Evolutionary conservation across 2,797 vertebrate species (phyloP), one percentile per base, ranked within the genome.

Genomic region (Euthynnus affinis): DNA sequence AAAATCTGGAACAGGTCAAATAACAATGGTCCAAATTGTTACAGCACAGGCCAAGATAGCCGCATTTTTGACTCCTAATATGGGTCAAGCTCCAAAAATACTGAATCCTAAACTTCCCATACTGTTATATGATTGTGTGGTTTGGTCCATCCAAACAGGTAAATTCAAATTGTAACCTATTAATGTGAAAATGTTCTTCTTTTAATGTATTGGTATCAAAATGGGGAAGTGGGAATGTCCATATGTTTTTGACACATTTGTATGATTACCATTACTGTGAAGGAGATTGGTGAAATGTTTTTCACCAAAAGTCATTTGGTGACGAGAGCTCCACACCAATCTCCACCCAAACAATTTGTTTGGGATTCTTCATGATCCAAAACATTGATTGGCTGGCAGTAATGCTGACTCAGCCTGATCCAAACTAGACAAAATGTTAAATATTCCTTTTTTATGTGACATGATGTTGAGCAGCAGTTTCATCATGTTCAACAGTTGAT

Each of bases 171-270:
- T 9, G 34, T 70, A 29, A 29, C 46, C 22, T 10, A 64, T 48
- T 34, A 64, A 70, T 66, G 48, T 60, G 53, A 76, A 71, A 20
- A 23, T 48, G 20, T 60, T 60, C 0, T 27, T 59, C 2, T 13
- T 61, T 29, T 29, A 29, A 29, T 29, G 14, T 46, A 5, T 49
- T 53, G 42, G 6, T 23, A n/a, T 57, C 12, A 14, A 60, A 40
- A 4, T 3, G 27, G 27, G 27, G 1, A 29, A 29, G 27, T 5
- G 27, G 27, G 27, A 40, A 23, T 67, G n/a, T n/a, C n/a, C 1
- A 27, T 56, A 2, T 20, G n/a, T 27, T 53, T 61, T n/a, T 25
- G 0, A 14, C 15, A 0, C 1, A n/a, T 17, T 20, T 34, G 22
- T n/a, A n/a, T n/a, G n/a, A n/a, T n/a, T n/a, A n/a, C n/a, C n/a